These are phyloP conservation scores for Rhagophthalmus giganteus DNA, from an alignment of 2,888 invertebrate genomes.

Conservation along the genomic window DNA sequence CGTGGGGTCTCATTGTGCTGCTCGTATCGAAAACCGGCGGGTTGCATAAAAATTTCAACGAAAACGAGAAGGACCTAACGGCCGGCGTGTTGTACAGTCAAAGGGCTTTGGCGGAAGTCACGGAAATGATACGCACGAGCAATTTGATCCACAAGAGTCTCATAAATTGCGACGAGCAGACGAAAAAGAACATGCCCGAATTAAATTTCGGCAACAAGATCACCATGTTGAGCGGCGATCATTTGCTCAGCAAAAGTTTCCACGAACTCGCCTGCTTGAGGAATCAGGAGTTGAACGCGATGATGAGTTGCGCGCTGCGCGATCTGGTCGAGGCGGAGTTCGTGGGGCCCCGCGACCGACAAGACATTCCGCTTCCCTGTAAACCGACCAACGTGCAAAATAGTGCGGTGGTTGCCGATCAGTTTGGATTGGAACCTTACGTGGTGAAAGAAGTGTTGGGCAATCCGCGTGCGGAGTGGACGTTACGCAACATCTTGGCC, in stretches of 20 bases:
- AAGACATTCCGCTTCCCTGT: constrained; percentile 77
- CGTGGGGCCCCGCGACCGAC: constrained; percentile 78
- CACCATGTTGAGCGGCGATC: constrained; percentile 87
- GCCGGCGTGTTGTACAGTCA: constrained; percentile 86
- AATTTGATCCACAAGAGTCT: constrained; percentile 81
- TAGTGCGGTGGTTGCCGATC: constrained; percentile 2
- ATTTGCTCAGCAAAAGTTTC: constrained; percentile 85
- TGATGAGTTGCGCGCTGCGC: constrained; percentile 85
- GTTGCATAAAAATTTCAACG: too few relatives aligned
- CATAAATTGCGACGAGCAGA: constrained; percentile 71
- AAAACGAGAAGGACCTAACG: constrained; percentile 82
- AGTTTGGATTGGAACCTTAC: constrained; percentile 42
- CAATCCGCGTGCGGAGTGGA: constrained; percentile 77
- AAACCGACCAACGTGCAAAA: constrained; percentile 5
- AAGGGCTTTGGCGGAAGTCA: constrained; percentile 88
- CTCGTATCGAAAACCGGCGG: constrained; percentile 91
- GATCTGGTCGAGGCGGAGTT: constrained; percentile 92
- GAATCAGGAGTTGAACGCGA: constrained; percentile 80
- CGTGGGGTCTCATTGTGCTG: constrained; percentile 90
- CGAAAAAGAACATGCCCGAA: constrained; percentile 64
- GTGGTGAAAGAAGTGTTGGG: constrained; percentile 56
- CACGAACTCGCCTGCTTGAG: constrained; percentile 80
- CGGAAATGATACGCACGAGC: constrained; percentile 93
- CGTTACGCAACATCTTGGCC: constrained; percentile 74
- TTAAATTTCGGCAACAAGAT: constrained; percentile 96